phyloP scores from a whole-genome alignment of 2,113 vertebrate species.

The Eulemur rufifrons region DNA sequence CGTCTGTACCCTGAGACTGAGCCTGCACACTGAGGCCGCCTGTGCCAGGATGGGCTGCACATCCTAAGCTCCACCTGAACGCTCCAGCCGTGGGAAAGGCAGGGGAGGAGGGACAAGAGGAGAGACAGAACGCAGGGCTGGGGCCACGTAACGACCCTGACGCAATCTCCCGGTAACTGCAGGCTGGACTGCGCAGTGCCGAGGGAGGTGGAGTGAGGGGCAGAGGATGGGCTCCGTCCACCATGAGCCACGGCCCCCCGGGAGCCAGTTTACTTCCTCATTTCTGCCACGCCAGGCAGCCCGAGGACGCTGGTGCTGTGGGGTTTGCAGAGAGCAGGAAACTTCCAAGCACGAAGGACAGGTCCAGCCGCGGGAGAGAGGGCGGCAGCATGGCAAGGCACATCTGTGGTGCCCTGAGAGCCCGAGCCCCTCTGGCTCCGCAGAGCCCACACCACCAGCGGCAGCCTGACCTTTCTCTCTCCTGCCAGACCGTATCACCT shows the following conservation, averaged over 20 bases:
- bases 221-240: slow-evolving; percentile 42
- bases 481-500: neutral
- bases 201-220: neutral
- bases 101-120: neutral
- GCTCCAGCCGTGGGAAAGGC: neutral
- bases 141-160: neutral
- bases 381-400: accelerated
- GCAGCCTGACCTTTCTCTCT: neutral
- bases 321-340: slow-evolving; percentile 67
- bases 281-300: slow-evolving; percentile 73
- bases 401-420: too few species aligned
- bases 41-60: neutral
- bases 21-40: accelerated
- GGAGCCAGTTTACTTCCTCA: slow-evolving; percentile 82
- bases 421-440: neutral
- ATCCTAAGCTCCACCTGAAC: neutral
- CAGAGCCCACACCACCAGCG: neutral
- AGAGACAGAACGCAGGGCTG: neutral
- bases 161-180: neutral
- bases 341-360: slow-evolving; percentile 54
- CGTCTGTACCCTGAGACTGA: neutral
- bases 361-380: neutral
- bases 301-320: slow-evolving; percentile 69
- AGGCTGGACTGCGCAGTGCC: neutral
- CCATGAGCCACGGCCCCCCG: slow-evolving; percentile 64